Evolutionary conservation across 2,797 vertebrate species (phyloP).

Genomic region (Trichosurus vulpecula): DNA sequence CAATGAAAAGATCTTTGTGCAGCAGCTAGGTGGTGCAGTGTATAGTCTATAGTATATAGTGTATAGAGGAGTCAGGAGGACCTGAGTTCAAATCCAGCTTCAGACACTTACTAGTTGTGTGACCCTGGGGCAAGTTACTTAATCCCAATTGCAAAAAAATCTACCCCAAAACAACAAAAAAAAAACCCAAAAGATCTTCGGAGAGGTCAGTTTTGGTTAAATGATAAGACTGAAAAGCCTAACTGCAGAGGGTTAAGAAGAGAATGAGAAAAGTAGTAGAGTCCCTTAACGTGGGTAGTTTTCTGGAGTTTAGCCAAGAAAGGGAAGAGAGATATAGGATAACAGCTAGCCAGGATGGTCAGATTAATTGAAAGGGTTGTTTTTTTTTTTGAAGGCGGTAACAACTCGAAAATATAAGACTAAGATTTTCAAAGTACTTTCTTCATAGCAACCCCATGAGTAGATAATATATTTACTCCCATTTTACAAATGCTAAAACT

Average conservation of each 20-base stretch:
- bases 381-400: not conserved
- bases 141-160: not conserved
- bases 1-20: not conserved
- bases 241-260: not conserved
- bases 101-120: not conserved
- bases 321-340: not conserved
- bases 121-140: not conserved
- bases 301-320: not conserved
- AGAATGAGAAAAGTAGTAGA: not conserved
- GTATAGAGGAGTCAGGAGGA: not conserved
- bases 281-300: not conserved
- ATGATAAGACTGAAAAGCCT: not conserved
- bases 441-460: not conserved
- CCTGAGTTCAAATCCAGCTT: not conserved
- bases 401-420: not conserved
- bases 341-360: not conserved
- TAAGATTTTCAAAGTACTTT: not conserved
- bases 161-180: too few species aligned
- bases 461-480: not conserved
- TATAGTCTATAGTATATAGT: too few species aligned
- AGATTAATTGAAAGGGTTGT: not conserved
- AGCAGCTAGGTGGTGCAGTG: not conserved
- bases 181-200: not conserved
- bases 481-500: not conserved
- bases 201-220: not conserved